Evolutionary conservation across 2,113 vertebrate genomes (phyloP).

Genomic region (Reinhardtius hippoglossoides): DNA sequence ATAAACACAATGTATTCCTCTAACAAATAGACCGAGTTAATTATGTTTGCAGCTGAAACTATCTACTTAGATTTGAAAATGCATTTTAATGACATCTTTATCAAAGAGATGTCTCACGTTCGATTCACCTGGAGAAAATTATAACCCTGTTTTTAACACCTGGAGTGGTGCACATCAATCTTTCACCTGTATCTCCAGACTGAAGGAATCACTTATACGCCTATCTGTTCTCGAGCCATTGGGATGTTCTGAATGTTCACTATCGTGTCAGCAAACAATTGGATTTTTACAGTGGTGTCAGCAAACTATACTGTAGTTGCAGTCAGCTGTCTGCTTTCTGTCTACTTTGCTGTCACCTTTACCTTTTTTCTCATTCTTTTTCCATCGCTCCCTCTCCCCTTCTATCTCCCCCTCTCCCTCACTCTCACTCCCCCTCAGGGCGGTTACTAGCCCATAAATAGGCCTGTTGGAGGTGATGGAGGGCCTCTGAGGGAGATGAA

Average conservation of each 20-base stretch:
- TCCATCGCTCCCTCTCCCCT: constrained; percentile 2
- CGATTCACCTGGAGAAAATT: not conserved
- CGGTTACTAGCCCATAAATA: constrained; percentile 69
- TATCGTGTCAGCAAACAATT: constrained; percentile 26
- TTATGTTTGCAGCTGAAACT: too few species aligned
- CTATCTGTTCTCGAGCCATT: not conserved
- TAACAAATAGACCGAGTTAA: too few species aligned
- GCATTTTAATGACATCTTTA: too few species aligned
- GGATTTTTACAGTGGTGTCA: constrained; percentile 33
- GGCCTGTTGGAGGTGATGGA: constrained; percentile 71
- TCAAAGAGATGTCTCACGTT: not conserved
- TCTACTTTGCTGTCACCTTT: constrained; percentile 28
- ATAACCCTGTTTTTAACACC: not conserved
- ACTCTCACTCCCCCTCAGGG: constrained; percentile 24
- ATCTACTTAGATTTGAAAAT: too few species aligned
- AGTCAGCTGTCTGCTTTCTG: constrained; percentile 5
- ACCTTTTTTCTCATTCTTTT: constrained; percentile 33
- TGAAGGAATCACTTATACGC: constrained; percentile 8
- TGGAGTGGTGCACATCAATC: not conserved
- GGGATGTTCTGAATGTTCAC: constrained; percentile 26
- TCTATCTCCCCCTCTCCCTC: not conserved
- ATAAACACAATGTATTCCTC: too few species aligned
- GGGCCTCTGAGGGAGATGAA: constrained; percentile 60
- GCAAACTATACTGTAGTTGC: constrained; percentile 16
- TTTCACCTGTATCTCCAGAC: constrained; percentile 2